These are phyloP conservation scores for Alloscopus bannaensis DNA, from an alignment of 2,888 invertebrate species.

Conservation along the genomic window DNA sequence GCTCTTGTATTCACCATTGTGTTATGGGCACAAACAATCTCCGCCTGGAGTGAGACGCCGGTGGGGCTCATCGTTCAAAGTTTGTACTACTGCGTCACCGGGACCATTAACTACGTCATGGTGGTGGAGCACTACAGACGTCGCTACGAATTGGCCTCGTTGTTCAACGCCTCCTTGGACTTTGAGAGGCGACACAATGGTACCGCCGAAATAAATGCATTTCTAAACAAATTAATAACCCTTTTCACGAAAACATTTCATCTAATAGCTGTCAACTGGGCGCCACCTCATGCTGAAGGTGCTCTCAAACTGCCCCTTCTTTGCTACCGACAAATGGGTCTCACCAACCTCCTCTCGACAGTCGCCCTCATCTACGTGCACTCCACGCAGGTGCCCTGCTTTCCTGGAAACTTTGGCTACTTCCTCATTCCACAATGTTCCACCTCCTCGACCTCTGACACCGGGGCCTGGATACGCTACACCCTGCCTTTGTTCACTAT, in stretches of 20 bases:
- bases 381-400: background rate
- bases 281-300: background rate
- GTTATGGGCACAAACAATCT: too few relatives aligned
- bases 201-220: background rate
- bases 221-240: background rate
- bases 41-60: too few relatives aligned
- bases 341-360: background rate
- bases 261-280: background rate
- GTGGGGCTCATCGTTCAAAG: background rate
- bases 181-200: background rate
- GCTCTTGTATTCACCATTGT: too few relatives aligned
- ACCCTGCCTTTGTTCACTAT: too few relatives aligned
- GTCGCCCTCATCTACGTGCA: background rate
- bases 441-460: background rate
- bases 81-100: background rate
- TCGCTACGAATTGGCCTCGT: background rate
- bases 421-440: background rate
- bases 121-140: background rate
- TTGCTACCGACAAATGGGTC: too few relatives aligned
- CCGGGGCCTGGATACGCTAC: too few relatives aligned
- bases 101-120: background rate
- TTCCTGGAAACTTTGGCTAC: background rate
- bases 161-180: background rate
- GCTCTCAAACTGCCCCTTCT: background rate
- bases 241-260: background rate